phyloP scores from a whole-genome alignment of 2,888 invertebrate genomes.

The Eupithecia subfuscata region DNA sequence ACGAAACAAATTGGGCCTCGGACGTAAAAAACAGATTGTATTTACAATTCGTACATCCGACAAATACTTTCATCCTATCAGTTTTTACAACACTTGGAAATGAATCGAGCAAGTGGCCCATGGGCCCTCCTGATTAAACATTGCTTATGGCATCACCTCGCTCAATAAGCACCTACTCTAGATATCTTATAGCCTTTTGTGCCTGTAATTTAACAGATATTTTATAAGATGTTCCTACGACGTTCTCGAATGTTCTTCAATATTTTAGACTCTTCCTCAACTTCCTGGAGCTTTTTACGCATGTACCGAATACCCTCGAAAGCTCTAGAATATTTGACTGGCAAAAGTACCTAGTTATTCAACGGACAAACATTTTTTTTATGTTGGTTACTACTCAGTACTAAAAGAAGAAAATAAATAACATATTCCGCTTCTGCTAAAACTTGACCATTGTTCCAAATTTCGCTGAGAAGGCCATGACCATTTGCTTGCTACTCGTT shows the following conservation, averaged over 20 bases:
- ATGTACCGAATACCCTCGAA: neutral
- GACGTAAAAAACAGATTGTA: slow-evolving; percentile 36
- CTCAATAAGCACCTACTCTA: neutral
- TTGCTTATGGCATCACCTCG: neutral
- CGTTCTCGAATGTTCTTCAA: neutral
- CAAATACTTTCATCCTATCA: slow-evolving; percentile 11
- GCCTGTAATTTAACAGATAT: neutral
- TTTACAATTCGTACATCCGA: slow-evolving; percentile 30
- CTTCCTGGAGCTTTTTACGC: neutral
- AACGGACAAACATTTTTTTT: neutral
- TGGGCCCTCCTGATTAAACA: neutral
- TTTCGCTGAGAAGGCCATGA: neutral
- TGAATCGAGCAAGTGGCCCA: neutral
- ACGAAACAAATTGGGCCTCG: slow-evolving; percentile 41
- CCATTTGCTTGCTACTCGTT: neutral
- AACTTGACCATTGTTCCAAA: neutral
- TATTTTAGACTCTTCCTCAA: neutral
- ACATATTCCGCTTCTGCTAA: neutral
- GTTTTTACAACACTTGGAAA: slow-evolving; percentile 4
- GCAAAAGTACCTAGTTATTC: neutral
- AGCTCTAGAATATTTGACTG: neutral
- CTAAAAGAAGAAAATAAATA: neutral
- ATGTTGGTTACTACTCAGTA: neutral
- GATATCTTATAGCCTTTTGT: neutral
- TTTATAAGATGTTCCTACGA: neutral